Conservation (phyloP, 2,113 vertebrate species). For the Chaenogobius annularis region DNA sequence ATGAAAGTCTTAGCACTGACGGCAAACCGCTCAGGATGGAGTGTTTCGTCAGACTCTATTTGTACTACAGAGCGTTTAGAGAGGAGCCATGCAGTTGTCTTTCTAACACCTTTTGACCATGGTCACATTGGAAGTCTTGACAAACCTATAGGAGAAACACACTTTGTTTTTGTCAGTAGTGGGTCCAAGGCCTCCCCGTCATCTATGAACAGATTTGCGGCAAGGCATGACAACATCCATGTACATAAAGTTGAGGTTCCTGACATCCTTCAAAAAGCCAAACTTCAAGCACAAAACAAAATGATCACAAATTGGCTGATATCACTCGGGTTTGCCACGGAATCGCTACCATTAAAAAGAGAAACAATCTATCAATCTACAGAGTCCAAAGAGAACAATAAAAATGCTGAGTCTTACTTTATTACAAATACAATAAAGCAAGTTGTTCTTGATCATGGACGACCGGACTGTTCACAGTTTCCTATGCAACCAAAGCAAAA, state of each 20-base stretch:
- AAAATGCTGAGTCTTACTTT: conserved; percentile 76
- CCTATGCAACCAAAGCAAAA: conserved; percentile 42
- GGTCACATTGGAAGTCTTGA: conserved; percentile 47
- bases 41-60: conserved; percentile 56
- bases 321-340: conserved; percentile 65
- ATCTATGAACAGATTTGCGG: conserved; percentile 37
- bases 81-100: conserved; percentile 69
- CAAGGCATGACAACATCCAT: conserved; percentile 60
- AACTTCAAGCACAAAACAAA: conserved; percentile 66
- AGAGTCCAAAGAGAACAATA: not conserved
- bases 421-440: conserved; percentile 58
- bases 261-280: conserved; percentile 76
- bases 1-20: conserved; percentile 72
- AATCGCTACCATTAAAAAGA: conserved; percentile 57
- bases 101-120: conserved; percentile 73
- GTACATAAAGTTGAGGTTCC: conserved; percentile 70
- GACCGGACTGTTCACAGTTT: conserved; percentile 46
- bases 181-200: conserved; percentile 42
- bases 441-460: conserved; percentile 62
- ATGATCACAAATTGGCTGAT: conserved; percentile 72
- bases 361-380: conserved; percentile 43
- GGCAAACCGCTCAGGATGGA: conserved; percentile 80
- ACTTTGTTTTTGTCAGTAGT: conserved; percentile 76
- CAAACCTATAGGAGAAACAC: conserved; percentile 49
- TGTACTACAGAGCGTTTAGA: conserved; percentile 25